Conservation (phyloP, 2,113 vertebrate species). For the Indicator indicator region DNA sequence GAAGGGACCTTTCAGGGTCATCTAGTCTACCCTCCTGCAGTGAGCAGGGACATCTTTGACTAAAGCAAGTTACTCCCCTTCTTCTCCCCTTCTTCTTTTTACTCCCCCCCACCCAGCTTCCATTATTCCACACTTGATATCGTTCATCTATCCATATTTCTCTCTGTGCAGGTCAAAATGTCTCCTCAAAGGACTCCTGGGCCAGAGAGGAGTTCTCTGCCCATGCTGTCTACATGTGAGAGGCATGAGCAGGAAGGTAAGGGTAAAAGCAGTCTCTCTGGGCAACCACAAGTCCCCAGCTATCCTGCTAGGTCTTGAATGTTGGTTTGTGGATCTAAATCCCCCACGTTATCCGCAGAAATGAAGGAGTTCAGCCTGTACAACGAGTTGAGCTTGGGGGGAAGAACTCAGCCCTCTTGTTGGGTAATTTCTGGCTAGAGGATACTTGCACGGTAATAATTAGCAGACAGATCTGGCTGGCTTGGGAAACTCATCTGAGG, state of each 20-base stretch:
- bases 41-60: no score
- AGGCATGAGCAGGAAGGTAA: rapidly evolving
- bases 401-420: background rate
- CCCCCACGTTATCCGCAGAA: background rate
- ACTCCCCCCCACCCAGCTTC: background rate
- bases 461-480: conserved; percentile 61
- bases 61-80: no score
- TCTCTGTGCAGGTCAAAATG: background rate
- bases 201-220: background rate
- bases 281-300: background rate
- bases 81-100: no score
- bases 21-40: no score
- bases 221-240: background rate
- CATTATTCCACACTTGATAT: background rate
- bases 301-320: background rate
- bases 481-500: conserved; percentile 42
- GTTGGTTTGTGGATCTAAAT: background rate
- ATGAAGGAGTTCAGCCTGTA: background rate
- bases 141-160: background rate
- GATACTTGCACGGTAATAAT: conserved; percentile 33
- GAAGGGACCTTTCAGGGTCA: no score
- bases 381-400: background rate
- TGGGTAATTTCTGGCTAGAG: conserved; percentile 22
- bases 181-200: background rate
- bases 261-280: background rate